A percentile compares a stretch with the other conserved stretches of the same genome.
phyloP scores from a whole-genome alignment of 2,888 invertebrate species.

The Thyatira batis region DNA sequence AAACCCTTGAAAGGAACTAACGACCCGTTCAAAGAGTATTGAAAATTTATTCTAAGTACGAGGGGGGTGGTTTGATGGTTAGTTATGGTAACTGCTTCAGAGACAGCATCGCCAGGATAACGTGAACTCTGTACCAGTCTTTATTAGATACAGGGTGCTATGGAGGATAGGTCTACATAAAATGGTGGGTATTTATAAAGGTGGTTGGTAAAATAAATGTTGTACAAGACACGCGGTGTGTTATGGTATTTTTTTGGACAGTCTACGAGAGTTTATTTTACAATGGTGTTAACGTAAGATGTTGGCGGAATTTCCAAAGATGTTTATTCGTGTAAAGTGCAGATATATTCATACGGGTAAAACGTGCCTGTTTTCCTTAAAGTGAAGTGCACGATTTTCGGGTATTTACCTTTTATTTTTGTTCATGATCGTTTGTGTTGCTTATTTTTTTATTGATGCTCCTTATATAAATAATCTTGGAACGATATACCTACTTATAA shows the following conservation, averaged over 20 bases:
- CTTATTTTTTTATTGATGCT: no score
- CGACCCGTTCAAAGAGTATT: constrained; percentile 69
- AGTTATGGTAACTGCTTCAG: constrained; percentile 64
- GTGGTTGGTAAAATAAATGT: constrained; percentile 57
- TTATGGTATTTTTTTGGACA: constrained; percentile 65
- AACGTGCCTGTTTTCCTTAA: background rate
- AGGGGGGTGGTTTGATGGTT: constrained; percentile 68
- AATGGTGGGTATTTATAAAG: constrained; percentile 39
- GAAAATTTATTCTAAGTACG: constrained; percentile 81
- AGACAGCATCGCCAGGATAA: constrained; percentile 44
- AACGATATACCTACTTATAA: no score
- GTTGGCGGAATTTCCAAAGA: constrained; percentile 47
- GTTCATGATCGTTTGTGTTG: background rate
- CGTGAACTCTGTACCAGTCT: constrained; percentile 26
- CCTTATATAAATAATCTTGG: no score
- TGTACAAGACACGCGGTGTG: constrained; percentile 62
- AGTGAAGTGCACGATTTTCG: background rate
- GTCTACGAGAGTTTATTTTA: constrained; percentile 73
- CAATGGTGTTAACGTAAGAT: constrained; percentile 63
- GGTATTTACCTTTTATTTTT: background rate
- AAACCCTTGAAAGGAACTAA: constrained; percentile 71
- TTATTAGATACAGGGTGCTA: constrained; percentile 7
- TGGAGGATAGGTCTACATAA: constrained; percentile 25
- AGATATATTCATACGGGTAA: constrained; percentile 8
- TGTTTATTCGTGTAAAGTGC: constrained; percentile 18